Conservation (phyloP, 2,113 vertebrate species). For the Pelecanus crispus region DNA sequence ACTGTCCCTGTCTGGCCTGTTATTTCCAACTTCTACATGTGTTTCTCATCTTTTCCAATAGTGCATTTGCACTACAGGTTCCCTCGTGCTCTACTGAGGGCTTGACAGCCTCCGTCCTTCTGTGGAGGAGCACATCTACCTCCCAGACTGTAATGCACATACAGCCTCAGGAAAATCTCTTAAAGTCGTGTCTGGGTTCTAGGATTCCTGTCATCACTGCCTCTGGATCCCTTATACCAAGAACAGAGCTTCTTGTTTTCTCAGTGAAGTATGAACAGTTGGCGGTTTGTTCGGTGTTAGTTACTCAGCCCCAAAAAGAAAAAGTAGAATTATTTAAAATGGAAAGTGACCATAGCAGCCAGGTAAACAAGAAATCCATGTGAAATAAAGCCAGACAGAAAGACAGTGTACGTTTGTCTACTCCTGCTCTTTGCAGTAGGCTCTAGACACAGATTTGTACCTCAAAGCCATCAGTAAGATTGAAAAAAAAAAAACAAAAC, state of each 20-base stretch:
- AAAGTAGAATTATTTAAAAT: conserved; percentile 22
- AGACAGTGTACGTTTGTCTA: background rate
- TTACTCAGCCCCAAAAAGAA: background rate
- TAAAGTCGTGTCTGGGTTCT: background rate
- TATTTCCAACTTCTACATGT: background rate
- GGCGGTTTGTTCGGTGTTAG: background rate
- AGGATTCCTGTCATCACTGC: background rate
- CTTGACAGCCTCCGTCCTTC: background rate
- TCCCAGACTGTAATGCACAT: background rate
- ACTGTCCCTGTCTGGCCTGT: background rate
- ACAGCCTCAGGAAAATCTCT: background rate
- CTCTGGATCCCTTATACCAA: background rate
- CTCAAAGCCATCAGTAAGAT: background rate
- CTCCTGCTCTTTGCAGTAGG: background rate
- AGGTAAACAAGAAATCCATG: conserved; percentile 50
- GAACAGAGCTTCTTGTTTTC: conserved; percentile 38
- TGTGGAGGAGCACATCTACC: background rate
- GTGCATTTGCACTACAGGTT: background rate
- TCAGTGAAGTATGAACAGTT: background rate
- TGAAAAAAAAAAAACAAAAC: too few species aligned
- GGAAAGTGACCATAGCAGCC: conserved; percentile 42
- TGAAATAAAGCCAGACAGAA: conserved; percentile 18
- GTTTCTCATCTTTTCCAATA: background rate
- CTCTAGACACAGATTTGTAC: background rate
- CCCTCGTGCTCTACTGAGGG: background rate